Percentiles rank a stretch among this genome's conserved stretches.
These are phyloP conservation scores for Leucoma salicis DNA, from an alignment of 2,888 invertebrate genomes.

Conservation along the genomic window DNA sequence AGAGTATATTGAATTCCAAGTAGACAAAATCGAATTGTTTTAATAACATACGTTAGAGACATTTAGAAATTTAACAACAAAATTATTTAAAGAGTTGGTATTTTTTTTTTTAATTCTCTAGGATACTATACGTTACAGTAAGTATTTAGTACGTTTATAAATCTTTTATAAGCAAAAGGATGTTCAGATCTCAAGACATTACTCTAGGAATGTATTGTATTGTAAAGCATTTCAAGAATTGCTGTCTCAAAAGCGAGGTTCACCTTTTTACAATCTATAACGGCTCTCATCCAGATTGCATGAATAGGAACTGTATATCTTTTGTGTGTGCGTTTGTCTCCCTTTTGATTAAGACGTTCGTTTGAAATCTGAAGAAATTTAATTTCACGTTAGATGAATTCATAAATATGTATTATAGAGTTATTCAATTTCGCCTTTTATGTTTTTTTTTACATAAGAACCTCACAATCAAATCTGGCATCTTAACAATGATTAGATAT, in stretches of 20 bases:
- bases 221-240: slow-evolving; percentile 73
- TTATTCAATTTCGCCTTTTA: not conserved
- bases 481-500: too few relatives aligned
- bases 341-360: slow-evolving; percentile 43
- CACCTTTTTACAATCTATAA: slow-evolving; percentile 76
- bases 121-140: too few relatives aligned
- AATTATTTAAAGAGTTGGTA: too few relatives aligned
- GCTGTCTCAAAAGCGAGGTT: slow-evolving; percentile 67
- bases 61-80: too few relatives aligned
- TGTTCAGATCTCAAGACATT: slow-evolving; percentile 67
- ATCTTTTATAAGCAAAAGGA: slow-evolving; percentile 55
- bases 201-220: slow-evolving; percentile 66
- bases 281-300: slow-evolving; percentile 68
- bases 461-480: too few relatives aligned
- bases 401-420: slow-evolving; percentile 1
- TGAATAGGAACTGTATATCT: slow-evolving; percentile 56
- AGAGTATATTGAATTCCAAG: too few relatives aligned
- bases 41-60: too few relatives aligned
- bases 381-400: slow-evolving; percentile 27
- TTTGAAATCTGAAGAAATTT: slow-evolving; percentile 20
- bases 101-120: too few relatives aligned
- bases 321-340: slow-evolving; percentile 42
- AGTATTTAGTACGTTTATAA: too few relatives aligned
- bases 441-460: not conserved
- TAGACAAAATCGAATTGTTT: too few relatives aligned